These are phyloP conservation scores for Cheilosia grossa DNA, from an alignment of 2,888 invertebrate genomes.

Conservation along the genomic window DNA sequence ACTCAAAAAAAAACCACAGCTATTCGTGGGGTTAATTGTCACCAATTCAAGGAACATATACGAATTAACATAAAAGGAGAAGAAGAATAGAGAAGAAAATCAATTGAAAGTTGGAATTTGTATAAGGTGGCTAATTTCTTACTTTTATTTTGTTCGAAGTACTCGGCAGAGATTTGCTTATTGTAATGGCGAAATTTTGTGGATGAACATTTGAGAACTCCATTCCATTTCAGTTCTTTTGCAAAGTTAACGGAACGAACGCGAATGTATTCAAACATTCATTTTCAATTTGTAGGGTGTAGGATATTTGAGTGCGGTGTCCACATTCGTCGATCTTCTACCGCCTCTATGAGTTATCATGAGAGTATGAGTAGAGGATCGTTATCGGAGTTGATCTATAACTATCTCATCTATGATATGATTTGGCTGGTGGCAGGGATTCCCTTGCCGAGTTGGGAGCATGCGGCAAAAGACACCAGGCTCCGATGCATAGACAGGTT, in stretches of 20 bases:
- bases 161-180: constrained; percentile 12
- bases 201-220: constrained; percentile 17
- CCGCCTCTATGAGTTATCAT: too few species aligned
- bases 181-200: constrained; percentile 21
- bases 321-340: too few species aligned
- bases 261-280: neutral
- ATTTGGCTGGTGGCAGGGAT: too few species aligned
- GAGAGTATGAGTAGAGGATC: too few species aligned
- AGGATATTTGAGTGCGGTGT: too few species aligned
- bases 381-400: too few species aligned
- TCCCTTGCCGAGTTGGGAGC: too few species aligned
- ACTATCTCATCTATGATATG: too few species aligned
- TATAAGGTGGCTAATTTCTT: constrained; percentile 17
- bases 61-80: constrained; percentile 66
- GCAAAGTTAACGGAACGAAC: neutral
- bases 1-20: constrained; percentile 27
- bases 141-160: constrained; percentile 1
- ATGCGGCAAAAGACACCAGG: too few species aligned
- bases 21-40: constrained; percentile 29
- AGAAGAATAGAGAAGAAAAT: constrained; percentile 38
- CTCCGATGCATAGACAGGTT: too few species aligned
- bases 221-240: constrained; percentile 22
- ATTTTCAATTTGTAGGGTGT: too few species aligned
- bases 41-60: constrained; percentile 53
- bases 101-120: constrained; percentile 14